Evolutionary conservation across 2,888 invertebrate species (phyloP), one percentile per base, ranked within the genome.

Genomic region (Aspidapion aeneum): DNA sequence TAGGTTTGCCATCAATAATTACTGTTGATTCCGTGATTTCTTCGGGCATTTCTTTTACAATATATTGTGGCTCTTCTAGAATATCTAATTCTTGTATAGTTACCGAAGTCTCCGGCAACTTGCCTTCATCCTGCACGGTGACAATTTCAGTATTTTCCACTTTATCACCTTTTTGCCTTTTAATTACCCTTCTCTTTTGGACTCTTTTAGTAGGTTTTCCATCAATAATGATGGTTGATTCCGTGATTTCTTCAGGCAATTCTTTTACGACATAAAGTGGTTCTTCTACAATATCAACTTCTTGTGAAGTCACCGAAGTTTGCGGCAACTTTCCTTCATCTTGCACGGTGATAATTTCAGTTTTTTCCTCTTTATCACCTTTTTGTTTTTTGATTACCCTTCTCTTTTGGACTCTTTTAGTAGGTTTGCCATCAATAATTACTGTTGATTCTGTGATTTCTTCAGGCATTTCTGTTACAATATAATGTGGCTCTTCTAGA

Each of bases 291-390:
- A 77, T 69, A 58, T 51, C 1, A 57, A 65, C 60, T 55, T 55
- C 54, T 1, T 63, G 55, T n/a, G n/a, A 72, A n/a, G 82, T 76
- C 12, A 68, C 58, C 9, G 62, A 61, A 35, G 61, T 22, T 21
- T 62, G 49, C 17, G 62, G 57, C 52, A 35, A 73, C 57, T 75
- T 71, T 16, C 77, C 79, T 57, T 80, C 80, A 69, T 79, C 74
- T 69, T 77, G 77, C 54, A 79, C 72, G 18, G 81, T 81, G 58
- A 77, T 72, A 59, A 82, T 81, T 74, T 80, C 78, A 57, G 79
- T 77, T 0, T 73, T 70, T 72, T 79, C 74, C 57, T 79, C 64
- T 58, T 75, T 75, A 17, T 71, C 72, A 1, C 75, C 79, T 49
- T 74, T 75, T 3, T 77, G 57, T 78, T 80, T 63, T 21, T 65